Percentiles rank a stretch among this genome's conserved stretches.
phyloP scores from a whole-genome alignment of 2,113 vertebrate genomes.

The Microtus oregoni region DNA sequence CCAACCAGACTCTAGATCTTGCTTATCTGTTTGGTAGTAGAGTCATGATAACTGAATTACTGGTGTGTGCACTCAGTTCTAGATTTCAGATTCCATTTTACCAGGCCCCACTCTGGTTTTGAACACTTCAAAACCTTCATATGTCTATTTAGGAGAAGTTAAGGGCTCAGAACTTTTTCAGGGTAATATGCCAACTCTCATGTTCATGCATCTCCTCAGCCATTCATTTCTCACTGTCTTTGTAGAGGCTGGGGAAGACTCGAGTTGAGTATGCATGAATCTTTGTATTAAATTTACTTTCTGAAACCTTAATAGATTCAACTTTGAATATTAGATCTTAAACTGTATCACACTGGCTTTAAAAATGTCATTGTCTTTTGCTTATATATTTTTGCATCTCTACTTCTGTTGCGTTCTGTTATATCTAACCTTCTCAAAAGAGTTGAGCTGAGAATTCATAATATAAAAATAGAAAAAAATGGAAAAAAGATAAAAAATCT shows the following conservation, averaged over 20 bases:
- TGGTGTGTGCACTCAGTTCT: no score
- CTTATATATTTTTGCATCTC: background rate
- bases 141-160: background rate
- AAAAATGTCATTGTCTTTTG: background rate
- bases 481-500: background rate
- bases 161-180: background rate
- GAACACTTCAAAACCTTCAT: background rate
- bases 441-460: background rate
- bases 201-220: background rate
- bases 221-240: background rate
- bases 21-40: background rate
- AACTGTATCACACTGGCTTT: background rate
- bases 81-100: background rate
- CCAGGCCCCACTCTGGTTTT: background rate
- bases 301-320: background rate
- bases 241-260: background rate
- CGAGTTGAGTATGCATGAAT: background rate
- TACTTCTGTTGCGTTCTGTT: background rate
- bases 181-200: accelerated
- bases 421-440: background rate
- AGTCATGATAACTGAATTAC: no score
- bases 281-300: background rate
- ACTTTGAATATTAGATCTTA: background rate
- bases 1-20: background rate
- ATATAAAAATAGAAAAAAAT: background rate